Base-by-base conservation (phyloP, 2,888 invertebrate species). In the Dyspetes luteomarginatus region DNA sequence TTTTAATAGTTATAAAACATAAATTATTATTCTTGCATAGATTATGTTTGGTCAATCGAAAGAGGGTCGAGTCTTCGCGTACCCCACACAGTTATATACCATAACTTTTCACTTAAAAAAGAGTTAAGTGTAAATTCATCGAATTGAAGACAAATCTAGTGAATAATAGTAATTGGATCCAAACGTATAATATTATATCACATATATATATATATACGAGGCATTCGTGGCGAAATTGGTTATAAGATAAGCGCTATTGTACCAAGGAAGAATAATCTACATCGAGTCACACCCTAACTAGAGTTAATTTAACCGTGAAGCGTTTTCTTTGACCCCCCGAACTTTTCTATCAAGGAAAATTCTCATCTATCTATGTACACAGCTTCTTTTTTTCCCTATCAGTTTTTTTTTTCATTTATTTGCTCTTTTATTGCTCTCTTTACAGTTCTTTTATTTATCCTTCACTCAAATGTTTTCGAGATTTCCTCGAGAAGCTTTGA, bases 151-250 rank as follows among this genome's bases (percentile, higher is more conserved):
- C 67, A 74, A 74, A 74, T 74, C 74, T 74, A 74, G 65, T 74
- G 74, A 74, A 74, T 74, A 74, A 74, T 74, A 64, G 74, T 74
- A 74, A 74, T 74, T 74, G 74, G 17, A 74, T 74, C 17, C 5
- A 3, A 65, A 48, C 52, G 65, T 64, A 45, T 74, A 52, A 64
- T 55, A 17, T n/a, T 64, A 52, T 48, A 48, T 48, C 5, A 48
- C 19, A n/a, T n/a, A n/a, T n/a, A n/a, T n/a, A 64, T 19, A 48
- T 56, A 56, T 65, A 48, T 7, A 45, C 30, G 43, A 56, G 12
- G 36, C 45, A 24, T 71, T 71, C 41, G 64, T 22, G 55, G 48
- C 22, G 56, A 74, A 65, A 74, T 65, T 45, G 74, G 30, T 22
- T n/a, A n/a, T 45, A 45, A 56, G 64, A 65, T 74, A 74, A 74